Evolutionary conservation across 2,888 invertebrate genomes (phyloP).

Genomic region (Himalopsyche anomala): DNA sequence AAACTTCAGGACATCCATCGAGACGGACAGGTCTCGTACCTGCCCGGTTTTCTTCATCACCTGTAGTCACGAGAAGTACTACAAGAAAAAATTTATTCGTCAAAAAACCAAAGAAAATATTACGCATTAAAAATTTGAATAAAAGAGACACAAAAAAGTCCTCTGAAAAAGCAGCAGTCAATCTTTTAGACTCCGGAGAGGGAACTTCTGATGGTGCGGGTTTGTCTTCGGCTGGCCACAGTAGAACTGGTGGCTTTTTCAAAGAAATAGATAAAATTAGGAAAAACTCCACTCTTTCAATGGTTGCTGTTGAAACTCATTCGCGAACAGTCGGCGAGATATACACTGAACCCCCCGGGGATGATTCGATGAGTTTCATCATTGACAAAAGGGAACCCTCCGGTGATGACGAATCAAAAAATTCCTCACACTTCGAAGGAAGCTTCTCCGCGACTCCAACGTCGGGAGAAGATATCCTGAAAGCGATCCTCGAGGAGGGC

Average conservation of each 20-base stretch:
- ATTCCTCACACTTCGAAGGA: background rate
- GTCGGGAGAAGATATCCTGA: conserved; percentile 71
- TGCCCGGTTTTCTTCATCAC: background rate
- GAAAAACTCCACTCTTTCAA: background rate
- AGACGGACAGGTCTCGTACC: conserved; percentile 14
- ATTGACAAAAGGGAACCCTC: background rate
- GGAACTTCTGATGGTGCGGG: background rate
- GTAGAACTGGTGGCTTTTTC: conserved; percentile 47
- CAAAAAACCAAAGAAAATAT: conserved; percentile 74
- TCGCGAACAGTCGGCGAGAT: background rate
- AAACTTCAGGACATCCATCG: conserved; percentile 43
- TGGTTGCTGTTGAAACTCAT: background rate
- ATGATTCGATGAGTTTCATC: background rate
- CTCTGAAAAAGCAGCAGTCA: conserved; percentile 60
- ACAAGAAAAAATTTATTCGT: conserved; percentile 70
- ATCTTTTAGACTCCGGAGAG: background rate
- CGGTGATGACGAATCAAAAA: background rate
- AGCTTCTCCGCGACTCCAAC: background rate
- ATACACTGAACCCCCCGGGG: background rate
- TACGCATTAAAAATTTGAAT: conserved; percentile 73
- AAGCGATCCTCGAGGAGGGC: conserved; percentile 68
- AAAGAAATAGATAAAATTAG: background rate
- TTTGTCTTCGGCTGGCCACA: conserved; percentile 53
- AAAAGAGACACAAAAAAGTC: conserved; percentile 66
- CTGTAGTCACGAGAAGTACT: background rate